A percentile compares a stretch with the other conserved stretches of the same genome.
Evolutionary conservation across 2,888 invertebrate species (phyloP).

Genomic region (Tipula lateralis): DNA sequence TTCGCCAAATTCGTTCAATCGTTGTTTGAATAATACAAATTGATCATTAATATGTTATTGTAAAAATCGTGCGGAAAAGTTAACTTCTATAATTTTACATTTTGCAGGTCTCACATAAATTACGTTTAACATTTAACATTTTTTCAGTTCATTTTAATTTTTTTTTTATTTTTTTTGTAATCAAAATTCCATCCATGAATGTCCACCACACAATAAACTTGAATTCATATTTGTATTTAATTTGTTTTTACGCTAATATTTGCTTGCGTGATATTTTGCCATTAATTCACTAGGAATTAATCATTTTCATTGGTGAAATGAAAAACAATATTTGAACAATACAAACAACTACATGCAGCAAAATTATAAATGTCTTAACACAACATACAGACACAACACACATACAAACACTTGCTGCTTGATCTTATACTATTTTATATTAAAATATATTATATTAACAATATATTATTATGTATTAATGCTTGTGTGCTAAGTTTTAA

Average conservation of each 20-base stretch:
- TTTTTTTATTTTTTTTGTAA: neutral
- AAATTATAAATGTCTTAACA: constrained; percentile 1
- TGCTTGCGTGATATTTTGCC: neutral
- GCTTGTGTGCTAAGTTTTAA: neutral
- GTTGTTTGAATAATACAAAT: too few species aligned
- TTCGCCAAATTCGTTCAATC: too few species aligned
- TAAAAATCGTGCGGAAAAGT: neutral
- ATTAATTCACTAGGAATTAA: neutral
- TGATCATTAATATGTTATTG: neutral
- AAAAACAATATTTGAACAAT: neutral
- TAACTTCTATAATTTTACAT: too few species aligned
- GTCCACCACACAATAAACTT: neutral
- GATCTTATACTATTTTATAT: neutral
- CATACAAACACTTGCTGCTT: neutral
- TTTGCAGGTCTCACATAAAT: neutral
- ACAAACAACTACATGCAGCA: neutral
- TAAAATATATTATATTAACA: neutral
- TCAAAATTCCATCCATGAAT: neutral
- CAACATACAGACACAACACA: neutral
- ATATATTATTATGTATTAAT: neutral
- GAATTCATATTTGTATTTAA: constrained; percentile 19
- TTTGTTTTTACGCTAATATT: constrained; percentile 6
- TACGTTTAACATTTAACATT: neutral
- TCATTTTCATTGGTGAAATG: constrained; percentile 1
- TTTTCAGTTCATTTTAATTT: too few species aligned